Percentiles rank a stretch among this genome's conserved stretches.
phyloP scores from a whole-genome alignment of 1,140 invertebrate genomes.

The Lasioglossum albipes region DNA sequence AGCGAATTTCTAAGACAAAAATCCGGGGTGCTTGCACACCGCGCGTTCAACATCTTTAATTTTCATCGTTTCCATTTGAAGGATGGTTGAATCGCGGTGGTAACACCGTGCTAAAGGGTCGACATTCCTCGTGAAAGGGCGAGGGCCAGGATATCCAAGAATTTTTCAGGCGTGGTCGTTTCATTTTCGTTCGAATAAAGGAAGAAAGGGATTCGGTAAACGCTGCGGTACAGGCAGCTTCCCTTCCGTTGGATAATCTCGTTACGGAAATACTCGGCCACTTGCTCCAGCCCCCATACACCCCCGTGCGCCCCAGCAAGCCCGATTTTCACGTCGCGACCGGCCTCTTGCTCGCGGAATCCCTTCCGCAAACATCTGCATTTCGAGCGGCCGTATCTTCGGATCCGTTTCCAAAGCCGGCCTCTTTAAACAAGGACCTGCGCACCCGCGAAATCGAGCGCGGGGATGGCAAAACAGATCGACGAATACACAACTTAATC shows the following conservation, averaged over 20 bases:
- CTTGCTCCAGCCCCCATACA: not conserved
- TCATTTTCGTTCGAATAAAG: not conserved
- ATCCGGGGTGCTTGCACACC: not conserved
- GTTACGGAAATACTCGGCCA: slow-evolving; percentile 9
- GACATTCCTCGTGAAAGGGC: not conserved
- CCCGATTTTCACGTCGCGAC: slow-evolving; percentile 17
- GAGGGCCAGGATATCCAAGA: not conserved
- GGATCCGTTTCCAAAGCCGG: slow-evolving; percentile 40
- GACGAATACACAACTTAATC: slow-evolving; percentile 8
- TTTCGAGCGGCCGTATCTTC: slow-evolving; percentile 23
- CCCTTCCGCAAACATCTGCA: slow-evolving; percentile 47
- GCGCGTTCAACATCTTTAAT: too few species aligned
- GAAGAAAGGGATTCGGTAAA: not conserved
- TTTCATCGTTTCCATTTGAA: not conserved
- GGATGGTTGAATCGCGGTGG: too few species aligned
- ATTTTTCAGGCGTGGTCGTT: not conserved
- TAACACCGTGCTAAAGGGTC: not conserved
- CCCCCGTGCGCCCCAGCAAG: not conserved
- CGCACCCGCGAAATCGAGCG: not conserved
- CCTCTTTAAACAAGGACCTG: slow-evolving; percentile 39
- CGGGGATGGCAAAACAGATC: not conserved
- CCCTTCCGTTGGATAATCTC: slow-evolving; percentile 9
- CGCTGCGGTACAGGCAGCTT: not conserved
- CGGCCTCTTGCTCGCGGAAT: slow-evolving; percentile 43
- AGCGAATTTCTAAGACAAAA: not conserved